Conservation (phyloP, 2,888 invertebrate species). For the Cerastoderma edule region DNA sequence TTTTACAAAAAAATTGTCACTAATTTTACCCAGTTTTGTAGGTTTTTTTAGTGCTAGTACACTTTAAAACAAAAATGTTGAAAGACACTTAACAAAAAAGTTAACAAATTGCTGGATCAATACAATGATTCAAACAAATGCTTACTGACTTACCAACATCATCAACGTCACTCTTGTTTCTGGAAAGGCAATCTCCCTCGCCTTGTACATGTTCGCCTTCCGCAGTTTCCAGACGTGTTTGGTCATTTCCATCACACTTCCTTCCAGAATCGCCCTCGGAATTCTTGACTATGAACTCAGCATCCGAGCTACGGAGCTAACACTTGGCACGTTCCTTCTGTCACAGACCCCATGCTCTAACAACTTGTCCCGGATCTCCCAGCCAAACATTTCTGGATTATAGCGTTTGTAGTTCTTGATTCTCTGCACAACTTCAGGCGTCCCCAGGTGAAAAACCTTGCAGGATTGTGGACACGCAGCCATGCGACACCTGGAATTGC, state of each 20-base stretch:
- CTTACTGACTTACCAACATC: slow-evolving; percentile 70
- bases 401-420: slow-evolving; percentile 96
- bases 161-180: slow-evolving; percentile 60
- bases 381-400: slow-evolving; percentile 96
- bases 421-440: slow-evolving; percentile 95
- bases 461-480: slow-evolving; percentile 98
- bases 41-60: too few species aligned
- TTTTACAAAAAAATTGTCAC: too few species aligned
- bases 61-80: too few species aligned
- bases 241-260: slow-evolving; percentile 39
- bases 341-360: slow-evolving; percentile 94
- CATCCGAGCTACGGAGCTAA: slow-evolving; percentile 96
- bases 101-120: too few species aligned
- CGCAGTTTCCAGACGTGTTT: slow-evolving; percentile 49
- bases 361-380: slow-evolving; percentile 95
- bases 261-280: slow-evolving; percentile 63
- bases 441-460: slow-evolving; percentile 90
- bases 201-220: slow-evolving; percentile 52
- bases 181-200: slow-evolving; percentile 50
- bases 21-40: too few species aligned
- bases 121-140: too few species aligned
- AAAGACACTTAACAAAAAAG: too few species aligned
- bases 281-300: slow-evolving; percentile 86
- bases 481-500: slow-evolving; percentile 97
- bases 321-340: slow-evolving; percentile 94